Evolutionary conservation across 2,113 vertebrate species (phyloP).

Genomic region (Blennius ocellaris): DNA sequence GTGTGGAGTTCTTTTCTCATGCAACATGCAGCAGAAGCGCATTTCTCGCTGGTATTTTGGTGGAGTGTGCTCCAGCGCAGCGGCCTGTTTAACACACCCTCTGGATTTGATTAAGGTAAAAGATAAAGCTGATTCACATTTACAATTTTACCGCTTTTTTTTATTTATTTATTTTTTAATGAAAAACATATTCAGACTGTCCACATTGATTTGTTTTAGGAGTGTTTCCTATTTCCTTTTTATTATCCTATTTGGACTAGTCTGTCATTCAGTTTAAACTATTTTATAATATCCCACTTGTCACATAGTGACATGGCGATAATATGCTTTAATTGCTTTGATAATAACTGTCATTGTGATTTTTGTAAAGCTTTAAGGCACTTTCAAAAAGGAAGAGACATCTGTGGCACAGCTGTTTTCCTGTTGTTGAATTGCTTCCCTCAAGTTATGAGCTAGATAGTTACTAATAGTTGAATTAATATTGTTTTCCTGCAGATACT

Average conservation of each 20-base stretch:
- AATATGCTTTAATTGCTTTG: not conserved
- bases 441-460: not conserved
- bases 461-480: no score
- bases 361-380: constrained; percentile 11
- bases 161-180: no score
- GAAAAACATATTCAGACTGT: not conserved
- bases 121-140: not conserved
- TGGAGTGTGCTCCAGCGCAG: constrained; percentile 22
- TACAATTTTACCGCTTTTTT: no score
- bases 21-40: constrained; percentile 29
- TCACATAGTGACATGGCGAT: not conserved
- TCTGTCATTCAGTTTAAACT: no score
- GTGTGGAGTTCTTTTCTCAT: constrained; percentile 17
- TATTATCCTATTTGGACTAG: no score
- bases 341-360: constrained; percentile 1
- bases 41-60: constrained; percentile 39
- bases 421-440: constrained; percentile 13
- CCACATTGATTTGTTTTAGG: no score
- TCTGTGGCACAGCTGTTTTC: not conserved
- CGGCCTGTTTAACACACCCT: constrained; percentile 27
- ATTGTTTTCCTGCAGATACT: no score
- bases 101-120: constrained; percentile 54
- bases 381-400: not conserved
- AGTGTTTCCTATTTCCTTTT: no score
- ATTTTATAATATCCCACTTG: no score